These are phyloP conservation scores for Anhinga rufa DNA, from an alignment of 2,113 vertebrate genomes.

Conservation along the genomic window DNA sequence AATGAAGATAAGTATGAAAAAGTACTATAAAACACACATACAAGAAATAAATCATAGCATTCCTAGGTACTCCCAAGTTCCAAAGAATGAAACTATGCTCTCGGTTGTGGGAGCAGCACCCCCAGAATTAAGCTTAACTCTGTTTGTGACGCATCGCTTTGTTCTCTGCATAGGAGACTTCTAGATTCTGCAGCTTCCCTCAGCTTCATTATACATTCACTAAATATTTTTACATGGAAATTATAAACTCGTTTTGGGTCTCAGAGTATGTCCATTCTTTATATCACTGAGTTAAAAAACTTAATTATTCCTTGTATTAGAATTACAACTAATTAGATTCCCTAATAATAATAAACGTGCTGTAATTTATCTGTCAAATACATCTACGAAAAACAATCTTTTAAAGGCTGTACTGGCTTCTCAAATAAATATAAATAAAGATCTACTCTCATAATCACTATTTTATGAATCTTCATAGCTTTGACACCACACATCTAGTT, in stretches of 20 bases:
- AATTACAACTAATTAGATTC: neutral
- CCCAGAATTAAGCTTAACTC: neutral
- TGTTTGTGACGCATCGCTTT: neutral
- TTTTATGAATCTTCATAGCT: neutral
- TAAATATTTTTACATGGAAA: neutral
- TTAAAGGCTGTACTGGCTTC: neutral
- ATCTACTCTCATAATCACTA: neutral
- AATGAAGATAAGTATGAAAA: neutral
- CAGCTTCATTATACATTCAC: neutral
- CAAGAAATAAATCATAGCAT: neutral
- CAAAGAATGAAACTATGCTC: neutral
- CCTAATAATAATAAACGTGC: neutral
- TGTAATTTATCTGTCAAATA: neutral
- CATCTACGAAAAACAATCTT: neutral
- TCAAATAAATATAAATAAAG: neutral
- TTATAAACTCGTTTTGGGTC: neutral
- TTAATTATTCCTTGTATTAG: neutral
- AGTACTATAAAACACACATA: neutral
- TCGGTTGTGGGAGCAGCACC: fast-evolving
- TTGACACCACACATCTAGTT: neutral
- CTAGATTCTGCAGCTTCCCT: neutral
- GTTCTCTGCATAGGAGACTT: neutral
- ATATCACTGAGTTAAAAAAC: neutral
- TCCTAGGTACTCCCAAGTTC: neutral
- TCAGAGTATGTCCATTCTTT: neutral